Conservation (phyloP, 2,888 invertebrate genomes). For the Odontocolon sp. region DNA sequence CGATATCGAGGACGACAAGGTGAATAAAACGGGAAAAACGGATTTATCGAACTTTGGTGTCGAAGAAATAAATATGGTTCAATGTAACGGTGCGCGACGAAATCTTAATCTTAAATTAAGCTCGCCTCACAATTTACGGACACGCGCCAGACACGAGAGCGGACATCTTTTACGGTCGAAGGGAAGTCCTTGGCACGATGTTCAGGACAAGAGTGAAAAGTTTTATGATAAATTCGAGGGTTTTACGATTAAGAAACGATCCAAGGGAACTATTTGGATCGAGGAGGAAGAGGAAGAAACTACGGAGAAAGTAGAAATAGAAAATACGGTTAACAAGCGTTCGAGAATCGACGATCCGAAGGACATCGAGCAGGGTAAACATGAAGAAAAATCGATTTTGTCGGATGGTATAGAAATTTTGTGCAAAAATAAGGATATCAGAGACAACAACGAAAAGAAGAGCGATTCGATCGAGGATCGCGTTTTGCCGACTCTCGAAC, state of each 20-base stretch:
- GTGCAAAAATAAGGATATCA: slow-evolving; percentile 28
- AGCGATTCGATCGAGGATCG: slow-evolving; percentile 41
- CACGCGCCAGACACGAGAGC: slow-evolving; percentile 78
- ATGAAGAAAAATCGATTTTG: slow-evolving; percentile 29
- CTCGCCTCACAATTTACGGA: slow-evolving; percentile 77
- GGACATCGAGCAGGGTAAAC: slow-evolving; percentile 54
- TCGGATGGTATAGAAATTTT: slow-evolving; percentile 47
- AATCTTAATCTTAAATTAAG: slow-evolving; percentile 75
- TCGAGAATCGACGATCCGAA: slow-evolving; percentile 56
- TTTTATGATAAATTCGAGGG: slow-evolving; percentile 77
- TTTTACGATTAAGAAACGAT: slow-evolving; percentile 77
- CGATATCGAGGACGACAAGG: slow-evolving; percentile 70
- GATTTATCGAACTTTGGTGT: slow-evolving; percentile 69
- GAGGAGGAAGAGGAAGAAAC: slow-evolving; percentile 77
- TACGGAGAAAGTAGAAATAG: no score
- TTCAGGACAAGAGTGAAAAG: slow-evolving; percentile 72
- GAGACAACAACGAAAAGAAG: slow-evolving; percentile 45
- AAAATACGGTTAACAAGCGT: slow-evolving; percentile 66
- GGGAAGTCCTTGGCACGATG: slow-evolving; percentile 76
- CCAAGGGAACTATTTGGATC: slow-evolving; percentile 80
- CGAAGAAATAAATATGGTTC: slow-evolving; percentile 77
- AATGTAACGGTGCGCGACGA: slow-evolving; percentile 77
- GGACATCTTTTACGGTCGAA: slow-evolving; percentile 78
- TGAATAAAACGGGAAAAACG: slow-evolving; percentile 68
- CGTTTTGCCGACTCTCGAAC: slow-evolving; percentile 50